A percentile compares a stretch with the other conserved stretches of the same genome.
Evolutionary conservation across 2,113 vertebrate species (phyloP).

Genomic region (Leptobrachium leishanense): DNA sequence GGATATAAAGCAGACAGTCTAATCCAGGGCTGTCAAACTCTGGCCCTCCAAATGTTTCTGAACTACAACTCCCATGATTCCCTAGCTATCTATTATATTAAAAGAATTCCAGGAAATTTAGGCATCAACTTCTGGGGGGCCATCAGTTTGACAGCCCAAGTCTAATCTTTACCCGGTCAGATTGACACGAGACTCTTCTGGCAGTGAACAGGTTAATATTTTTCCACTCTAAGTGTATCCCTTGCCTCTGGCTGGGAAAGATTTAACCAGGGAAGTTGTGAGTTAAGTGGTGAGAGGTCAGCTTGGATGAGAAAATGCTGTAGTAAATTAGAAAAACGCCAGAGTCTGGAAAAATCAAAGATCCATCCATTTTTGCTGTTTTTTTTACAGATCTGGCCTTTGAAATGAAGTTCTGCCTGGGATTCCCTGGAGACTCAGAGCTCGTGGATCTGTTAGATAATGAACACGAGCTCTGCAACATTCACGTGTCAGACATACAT

Average conservation of each 20-base stretch:
- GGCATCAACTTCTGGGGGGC: no score
- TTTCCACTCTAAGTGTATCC: conserved; percentile 48
- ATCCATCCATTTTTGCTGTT: neutral
- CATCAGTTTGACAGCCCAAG: no score
- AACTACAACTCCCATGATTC: no score
- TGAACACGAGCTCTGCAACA: conserved; percentile 3
- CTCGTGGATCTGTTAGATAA: conserved; percentile 24
- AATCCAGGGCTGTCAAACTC: no score
- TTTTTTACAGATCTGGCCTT: conserved; percentile 2
- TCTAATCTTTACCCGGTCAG: no score
- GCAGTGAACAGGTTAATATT: neutral
- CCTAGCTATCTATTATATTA: no score
- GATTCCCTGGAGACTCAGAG: neutral
- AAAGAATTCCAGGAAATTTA: no score
- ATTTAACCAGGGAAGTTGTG: conserved; percentile 66
- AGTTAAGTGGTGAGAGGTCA: conserved; percentile 1
- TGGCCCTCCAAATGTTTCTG: no score
- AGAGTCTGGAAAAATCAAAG: conserved; percentile 19
- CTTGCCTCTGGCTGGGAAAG: conserved; percentile 65
- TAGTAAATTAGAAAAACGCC: conserved; percentile 42
- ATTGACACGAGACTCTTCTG: neutral
- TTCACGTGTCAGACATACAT: neutral
- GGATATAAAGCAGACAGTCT: no score
- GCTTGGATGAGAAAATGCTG: conserved; percentile 32
- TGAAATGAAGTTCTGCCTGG: conserved; percentile 4